Percentiles rank a stretch among this genome's conserved stretches.
phyloP scores from a whole-genome alignment of 2,888 invertebrate genomes.

The Rotaria sp. region DNA sequence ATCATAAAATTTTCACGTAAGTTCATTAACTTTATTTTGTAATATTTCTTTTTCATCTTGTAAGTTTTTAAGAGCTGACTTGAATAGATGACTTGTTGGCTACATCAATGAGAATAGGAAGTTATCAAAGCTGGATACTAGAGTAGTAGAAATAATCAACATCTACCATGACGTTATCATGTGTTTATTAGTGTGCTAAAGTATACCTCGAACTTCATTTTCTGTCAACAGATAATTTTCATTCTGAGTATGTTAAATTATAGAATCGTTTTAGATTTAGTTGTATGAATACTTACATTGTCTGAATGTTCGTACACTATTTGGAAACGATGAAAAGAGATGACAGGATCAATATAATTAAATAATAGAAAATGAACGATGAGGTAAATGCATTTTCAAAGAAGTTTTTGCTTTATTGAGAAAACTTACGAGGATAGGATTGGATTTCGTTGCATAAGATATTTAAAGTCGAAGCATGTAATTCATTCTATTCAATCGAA shows the following conservation, averaged over 20 bases:
- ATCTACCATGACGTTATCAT: neutral
- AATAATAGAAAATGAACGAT: neutral
- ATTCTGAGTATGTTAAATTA: neutral
- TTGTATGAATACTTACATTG: neutral
- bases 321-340: neutral
- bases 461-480: no score
- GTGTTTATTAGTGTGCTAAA: neutral
- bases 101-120: neutral
- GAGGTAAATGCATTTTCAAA: no score
- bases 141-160: neutral
- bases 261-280: neutral
- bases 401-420: no score
- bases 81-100: neutral
- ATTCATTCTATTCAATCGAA: no score
- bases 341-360: neutral
- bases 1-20: neutral
- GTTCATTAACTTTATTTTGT: neutral
- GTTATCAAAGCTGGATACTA: no score
- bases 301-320: neutral
- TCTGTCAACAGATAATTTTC: neutral
- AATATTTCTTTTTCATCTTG: constrained; percentile 16
- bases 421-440: no score
- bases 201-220: neutral
- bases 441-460: no score
- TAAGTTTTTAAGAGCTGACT: neutral